These are phyloP conservation scores for Drosophila meridionalis DNA, from an alignment of 2,888 invertebrate species.

Conservation along the genomic window DNA sequence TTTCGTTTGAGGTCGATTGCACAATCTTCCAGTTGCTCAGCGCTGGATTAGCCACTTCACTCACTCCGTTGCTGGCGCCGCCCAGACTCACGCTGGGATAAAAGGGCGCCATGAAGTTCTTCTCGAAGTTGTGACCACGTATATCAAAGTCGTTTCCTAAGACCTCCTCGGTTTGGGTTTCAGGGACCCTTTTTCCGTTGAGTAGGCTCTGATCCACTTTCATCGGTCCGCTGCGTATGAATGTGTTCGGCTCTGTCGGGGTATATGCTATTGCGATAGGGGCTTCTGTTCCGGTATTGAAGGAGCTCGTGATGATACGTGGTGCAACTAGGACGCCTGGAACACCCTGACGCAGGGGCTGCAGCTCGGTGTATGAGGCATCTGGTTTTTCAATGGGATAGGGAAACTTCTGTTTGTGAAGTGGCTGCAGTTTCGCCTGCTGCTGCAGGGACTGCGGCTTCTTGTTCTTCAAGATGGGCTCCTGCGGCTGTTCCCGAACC, in stretches of 20 bases:
- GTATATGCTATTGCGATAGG: constrained; percentile 89
- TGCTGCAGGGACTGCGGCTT: constrained; percentile 82
- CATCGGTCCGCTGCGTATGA: constrained; percentile 37
- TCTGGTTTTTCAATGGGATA: constrained; percentile 88
- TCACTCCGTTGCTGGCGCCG: constrained; percentile 66
- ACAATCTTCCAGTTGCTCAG: constrained; percentile 88
- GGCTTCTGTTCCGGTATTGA: constrained; percentile 86
- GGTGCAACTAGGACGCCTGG: constrained; percentile 85
- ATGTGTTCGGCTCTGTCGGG: constrained; percentile 86
- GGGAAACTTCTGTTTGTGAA: constrained; percentile 87
- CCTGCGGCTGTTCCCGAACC: constrained; percentile 84
- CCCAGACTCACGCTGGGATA: constrained; percentile 88
- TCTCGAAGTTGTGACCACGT: constrained; percentile 83
- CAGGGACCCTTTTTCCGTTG: constrained; percentile 85
- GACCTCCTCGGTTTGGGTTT: constrained; percentile 81
- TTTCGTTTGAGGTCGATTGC: constrained; percentile 73
- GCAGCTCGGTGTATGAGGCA: constrained; percentile 82
- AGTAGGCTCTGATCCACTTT: constrained; percentile 80
- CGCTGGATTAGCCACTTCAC: constrained; percentile 83
- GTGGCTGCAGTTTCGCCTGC: constrained; percentile 66
- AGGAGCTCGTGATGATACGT: constrained; percentile 84
- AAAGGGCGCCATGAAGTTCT: constrained; percentile 89
- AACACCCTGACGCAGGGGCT: constrained; percentile 68
- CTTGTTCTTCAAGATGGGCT: constrained; percentile 85
- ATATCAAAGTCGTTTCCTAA: constrained; percentile 81